These are phyloP conservation scores for Dinomys branickii DNA, from an alignment of 2,113 vertebrate species.

Conservation along the genomic window DNA sequence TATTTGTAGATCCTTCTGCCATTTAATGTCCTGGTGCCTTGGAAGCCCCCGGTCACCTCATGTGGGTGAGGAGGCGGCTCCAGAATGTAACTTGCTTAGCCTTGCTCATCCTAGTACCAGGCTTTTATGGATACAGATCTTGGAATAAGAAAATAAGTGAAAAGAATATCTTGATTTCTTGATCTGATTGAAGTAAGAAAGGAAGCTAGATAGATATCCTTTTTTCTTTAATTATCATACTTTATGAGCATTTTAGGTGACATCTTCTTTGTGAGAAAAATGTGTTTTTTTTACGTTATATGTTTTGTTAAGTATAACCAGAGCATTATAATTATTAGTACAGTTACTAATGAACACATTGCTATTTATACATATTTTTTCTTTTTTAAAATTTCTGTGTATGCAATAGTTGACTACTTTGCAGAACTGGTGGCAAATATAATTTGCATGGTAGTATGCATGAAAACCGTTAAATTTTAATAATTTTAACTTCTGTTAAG, in stretches of 20 bases:
- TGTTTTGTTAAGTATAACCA: conserved; percentile 74
- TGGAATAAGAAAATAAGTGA: conserved; percentile 78
- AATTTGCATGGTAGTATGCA: conserved; percentile 80
- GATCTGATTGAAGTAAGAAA: conserved; percentile 75
- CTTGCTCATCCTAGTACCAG: conserved; percentile 78
- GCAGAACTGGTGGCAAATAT: conserved; percentile 83
- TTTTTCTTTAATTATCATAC: conserved; percentile 60
- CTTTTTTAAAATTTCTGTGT: conserved; percentile 68
- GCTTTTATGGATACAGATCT: conserved; percentile 78
- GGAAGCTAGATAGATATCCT: conserved; percentile 73
- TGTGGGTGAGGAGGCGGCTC: conserved; percentile 77
- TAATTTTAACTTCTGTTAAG: conserved; percentile 71
- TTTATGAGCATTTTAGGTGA: conserved; percentile 75
- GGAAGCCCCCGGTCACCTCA: conserved; percentile 79
- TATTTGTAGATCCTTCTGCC: conserved; percentile 84
- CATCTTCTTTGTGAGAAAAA: conserved; percentile 76
- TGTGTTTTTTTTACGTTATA: conserved; percentile 78
- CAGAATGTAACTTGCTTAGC: conserved; percentile 76
- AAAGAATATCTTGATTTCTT: conserved; percentile 78
- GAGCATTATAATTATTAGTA: conserved; percentile 64
- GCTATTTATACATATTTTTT: conserved; percentile 67
- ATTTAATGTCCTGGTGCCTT: conserved; percentile 82
- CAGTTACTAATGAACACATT: conserved; percentile 70
- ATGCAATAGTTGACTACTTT: conserved; percentile 77
- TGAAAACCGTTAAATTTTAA: conserved; percentile 70